Percentiles rank a stretch among this genome's conserved stretches.
Conservation (phyloP, 1,140 invertebrate species). For the Pteromalus puparum region DNA sequence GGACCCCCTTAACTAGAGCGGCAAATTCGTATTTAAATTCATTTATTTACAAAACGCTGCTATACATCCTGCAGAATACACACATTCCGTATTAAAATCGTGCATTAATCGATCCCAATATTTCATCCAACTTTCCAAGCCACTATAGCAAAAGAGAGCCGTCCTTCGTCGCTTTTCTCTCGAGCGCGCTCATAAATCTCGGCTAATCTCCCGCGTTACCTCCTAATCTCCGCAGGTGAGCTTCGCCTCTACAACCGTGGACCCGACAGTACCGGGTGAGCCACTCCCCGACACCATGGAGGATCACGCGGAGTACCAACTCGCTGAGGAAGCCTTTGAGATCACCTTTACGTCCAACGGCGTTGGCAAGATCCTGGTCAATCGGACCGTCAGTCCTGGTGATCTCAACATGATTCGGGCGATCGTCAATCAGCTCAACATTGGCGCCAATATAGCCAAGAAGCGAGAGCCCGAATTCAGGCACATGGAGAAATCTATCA, state of each 20-base stretch:
- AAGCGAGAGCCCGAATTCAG: not conserved
- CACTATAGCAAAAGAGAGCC: not conserved
- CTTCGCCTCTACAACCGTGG: constrained; percentile 37
- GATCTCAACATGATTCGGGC: constrained; percentile 50
- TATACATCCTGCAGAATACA: no score
- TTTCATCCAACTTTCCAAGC: no score
- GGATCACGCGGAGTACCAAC: constrained; percentile 47
- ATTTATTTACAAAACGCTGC: no score
- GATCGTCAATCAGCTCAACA: constrained; percentile 47
- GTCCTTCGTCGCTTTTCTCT: not conserved
- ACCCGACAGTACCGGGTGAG: constrained; percentile 13
- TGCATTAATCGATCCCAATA: no score
- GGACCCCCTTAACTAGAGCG: no score
- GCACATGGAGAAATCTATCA: constrained; percentile 50
- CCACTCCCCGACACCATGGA: constrained; percentile 34
- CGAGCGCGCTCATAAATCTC: not conserved
- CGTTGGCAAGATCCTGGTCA: constrained; percentile 48
- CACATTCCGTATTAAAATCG: no score
- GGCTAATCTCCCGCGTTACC: not conserved
- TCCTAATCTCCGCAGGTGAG: constrained; percentile 27
- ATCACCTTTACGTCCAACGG: constrained; percentile 44
- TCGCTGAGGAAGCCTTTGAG: constrained; percentile 49
- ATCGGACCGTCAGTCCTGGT: constrained; percentile 43
- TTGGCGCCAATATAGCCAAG: constrained; percentile 47
- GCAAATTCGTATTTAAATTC: no score